Evolutionary conservation across 2,113 vertebrate species (phyloP).

Genomic region (Danionella cerebrum): DNA sequence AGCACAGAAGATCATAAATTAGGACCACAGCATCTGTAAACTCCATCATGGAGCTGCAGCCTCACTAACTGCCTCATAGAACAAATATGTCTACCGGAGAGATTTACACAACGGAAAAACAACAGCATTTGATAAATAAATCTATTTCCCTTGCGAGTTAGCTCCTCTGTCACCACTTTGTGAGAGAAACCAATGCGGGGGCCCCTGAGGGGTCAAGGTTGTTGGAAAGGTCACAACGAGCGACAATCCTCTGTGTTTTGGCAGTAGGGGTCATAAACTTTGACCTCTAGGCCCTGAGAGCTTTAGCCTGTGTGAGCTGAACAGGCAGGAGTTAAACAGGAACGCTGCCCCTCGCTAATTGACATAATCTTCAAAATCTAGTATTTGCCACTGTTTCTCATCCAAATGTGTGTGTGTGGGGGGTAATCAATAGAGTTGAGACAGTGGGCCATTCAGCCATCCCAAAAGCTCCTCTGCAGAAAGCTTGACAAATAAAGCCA

Average conservation of each 20-base stretch:
- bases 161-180: slow-evolving; percentile 23
- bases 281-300: slow-evolving; percentile 44
- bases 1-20: slow-evolving; percentile 1
- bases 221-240: slow-evolving; percentile 43
- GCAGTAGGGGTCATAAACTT: slow-evolving; percentile 44
- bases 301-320: slow-evolving; percentile 19
- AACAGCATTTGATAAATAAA: slow-evolving; percentile 23
- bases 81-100: slow-evolving; percentile 53
- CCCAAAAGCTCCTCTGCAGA: slow-evolving; percentile 39
- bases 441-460: slow-evolving; percentile 30
- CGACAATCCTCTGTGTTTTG: slow-evolving; percentile 40
- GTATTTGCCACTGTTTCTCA: slow-evolving; percentile 47
- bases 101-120: slow-evolving; percentile 47
- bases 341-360: slow-evolving; percentile 45
- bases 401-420: neutral
- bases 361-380: slow-evolving; percentile 52
- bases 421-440: slow-evolving; percentile 40
- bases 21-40: slow-evolving; percentile 54
- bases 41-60: slow-evolving; percentile 55
- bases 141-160: slow-evolving; percentile 27
- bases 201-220: slow-evolving; percentile 52
- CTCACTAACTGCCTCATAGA: slow-evolving; percentile 56
- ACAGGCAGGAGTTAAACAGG: slow-evolving; percentile 42
- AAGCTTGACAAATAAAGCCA: slow-evolving; percentile 46
- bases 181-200: slow-evolving; percentile 19